These are phyloP conservation scores for Bicyclus anynana DNA, from an alignment of 1,140 invertebrate species.

Conservation along the genomic window DNA sequence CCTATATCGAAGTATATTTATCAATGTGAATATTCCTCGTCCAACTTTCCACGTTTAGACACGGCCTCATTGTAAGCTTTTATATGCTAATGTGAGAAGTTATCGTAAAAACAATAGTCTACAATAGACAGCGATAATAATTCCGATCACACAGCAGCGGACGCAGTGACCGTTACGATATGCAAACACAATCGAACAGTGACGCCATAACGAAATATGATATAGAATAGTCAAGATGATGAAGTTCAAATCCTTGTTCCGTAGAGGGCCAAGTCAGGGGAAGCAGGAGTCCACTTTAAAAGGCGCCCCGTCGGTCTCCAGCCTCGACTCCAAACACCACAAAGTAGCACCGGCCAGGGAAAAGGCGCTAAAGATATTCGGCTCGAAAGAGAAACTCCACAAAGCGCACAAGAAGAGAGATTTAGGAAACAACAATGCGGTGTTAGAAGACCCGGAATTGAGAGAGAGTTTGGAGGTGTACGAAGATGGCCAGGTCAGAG, in stretches of 20 bases:
- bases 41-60: slow-evolving; percentile 1
- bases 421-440: slow-evolving; percentile 65
- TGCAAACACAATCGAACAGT: slow-evolving; percentile 49
- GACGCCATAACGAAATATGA: slow-evolving; percentile 59
- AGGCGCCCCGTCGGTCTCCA: slow-evolving; percentile 74
- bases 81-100: slow-evolving; percentile 19
- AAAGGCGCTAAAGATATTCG: slow-evolving; percentile 69
- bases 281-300: slow-evolving; percentile 66
- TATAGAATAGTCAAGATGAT: slow-evolving; percentile 81
- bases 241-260: slow-evolving; percentile 89
- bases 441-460: slow-evolving; percentile 59
- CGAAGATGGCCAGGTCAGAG: slow-evolving; percentile 45
- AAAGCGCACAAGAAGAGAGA: slow-evolving; percentile 71
- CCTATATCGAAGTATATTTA: background rate
- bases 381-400: slow-evolving; percentile 73
- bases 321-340: slow-evolving; percentile 76
- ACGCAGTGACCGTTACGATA: slow-evolving; percentile 39
- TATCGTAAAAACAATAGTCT: background rate
- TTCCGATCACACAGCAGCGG: slow-evolving; percentile 48
- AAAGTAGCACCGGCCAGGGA: slow-evolving; percentile 75
- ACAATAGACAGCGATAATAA: slow-evolving; percentile 27
- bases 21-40: background rate
- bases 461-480: slow-evolving; percentile 48
- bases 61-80: slow-evolving; percentile 14
- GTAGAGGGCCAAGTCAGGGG: slow-evolving; percentile 81